Evolutionary conservation across 1,140 invertebrate species (phyloP).

Genomic region (Chironomus striatipennis): DNA sequence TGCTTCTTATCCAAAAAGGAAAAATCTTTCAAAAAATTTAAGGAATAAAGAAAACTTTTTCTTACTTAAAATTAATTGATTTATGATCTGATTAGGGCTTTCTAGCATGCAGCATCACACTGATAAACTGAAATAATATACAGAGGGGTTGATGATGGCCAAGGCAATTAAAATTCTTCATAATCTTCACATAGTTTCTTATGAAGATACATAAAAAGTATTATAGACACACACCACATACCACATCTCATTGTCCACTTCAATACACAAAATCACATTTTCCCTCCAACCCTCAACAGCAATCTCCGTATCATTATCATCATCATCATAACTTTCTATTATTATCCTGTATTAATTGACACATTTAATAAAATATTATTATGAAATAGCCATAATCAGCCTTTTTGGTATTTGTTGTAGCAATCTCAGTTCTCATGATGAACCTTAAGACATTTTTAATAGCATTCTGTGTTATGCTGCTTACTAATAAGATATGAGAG

Average conservation of each 20-base stretch:
- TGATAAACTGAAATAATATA: not conserved
- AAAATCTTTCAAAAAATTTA: not conserved
- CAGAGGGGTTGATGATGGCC: not conserved
- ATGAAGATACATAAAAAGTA: no score
- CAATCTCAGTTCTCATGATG: not conserved
- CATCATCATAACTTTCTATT: constrained; percentile 22
- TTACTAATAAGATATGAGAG: no score
- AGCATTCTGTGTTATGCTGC: not conserved
- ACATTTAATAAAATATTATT: constrained; percentile 22
- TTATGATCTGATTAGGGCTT: constrained; percentile 13
- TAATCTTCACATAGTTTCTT: not conserved
- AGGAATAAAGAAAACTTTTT: not conserved
- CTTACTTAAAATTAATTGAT: not conserved
- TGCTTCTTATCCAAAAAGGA: not conserved
- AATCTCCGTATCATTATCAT: constrained; percentile 3
- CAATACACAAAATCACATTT: no score
- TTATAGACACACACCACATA: no score
- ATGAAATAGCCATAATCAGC: not conserved
- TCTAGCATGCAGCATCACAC: not conserved
- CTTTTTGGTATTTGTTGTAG: not conserved
- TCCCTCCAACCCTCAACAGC: no score
- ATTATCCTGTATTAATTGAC: constrained; percentile 21
- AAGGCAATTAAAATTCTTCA: not conserved
- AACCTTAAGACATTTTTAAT: constrained; percentile 9
- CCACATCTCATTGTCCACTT: no score